Base-by-base conservation (phyloP, 2,888 invertebrate species). In the Malthinus seriepunctatus region DNA sequence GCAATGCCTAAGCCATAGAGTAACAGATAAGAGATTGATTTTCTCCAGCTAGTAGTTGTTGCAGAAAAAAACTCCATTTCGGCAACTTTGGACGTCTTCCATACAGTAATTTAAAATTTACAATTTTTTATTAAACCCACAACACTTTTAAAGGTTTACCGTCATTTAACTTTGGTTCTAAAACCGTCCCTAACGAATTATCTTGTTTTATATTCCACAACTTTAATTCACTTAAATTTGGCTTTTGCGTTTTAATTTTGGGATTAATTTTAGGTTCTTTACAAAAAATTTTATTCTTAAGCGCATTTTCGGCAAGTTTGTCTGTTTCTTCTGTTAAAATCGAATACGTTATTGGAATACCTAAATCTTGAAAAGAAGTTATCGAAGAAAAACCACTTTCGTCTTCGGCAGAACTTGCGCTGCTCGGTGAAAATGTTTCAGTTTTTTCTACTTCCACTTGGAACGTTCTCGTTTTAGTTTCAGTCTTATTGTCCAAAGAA, bases 361-460 rank as follows among this genome's bases (percentile, higher is more conserved):
- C 90, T 45, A 91, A 86, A 73, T 92, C 91, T 78, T 91, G 90
- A 74, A 91, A 91, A 6, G 91, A 91, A 76, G 87, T 91, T 83
- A 92, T 89, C 7, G 91, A 91, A 9, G 91, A 91, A 77, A 92
- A 92, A 31, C 92, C 92, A 73, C 91, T 92, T 76, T 92, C 92
- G 69, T 91, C 91, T 74, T 92, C 92, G 8, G 80, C 80, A 0
- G 79, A 78, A 63, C 77, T 76, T 9, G 77, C 70, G 59, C 76
- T 77, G 66, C 74, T 54, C 48, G 68, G 62, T 10, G 71, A 68
- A 3, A 71, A 69, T 4, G 69, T 68, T 14, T 56, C 63, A 7
- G 70, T 67, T 56, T 70, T 70, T 50, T 72, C 68, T 10, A 59
- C 52, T 44, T 63, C 59, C 4, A 47, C 51, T 57, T 65, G 62